phyloP scores from a whole-genome alignment of 2,888 invertebrate species.

The Chloroclystis v-ata region DNA sequence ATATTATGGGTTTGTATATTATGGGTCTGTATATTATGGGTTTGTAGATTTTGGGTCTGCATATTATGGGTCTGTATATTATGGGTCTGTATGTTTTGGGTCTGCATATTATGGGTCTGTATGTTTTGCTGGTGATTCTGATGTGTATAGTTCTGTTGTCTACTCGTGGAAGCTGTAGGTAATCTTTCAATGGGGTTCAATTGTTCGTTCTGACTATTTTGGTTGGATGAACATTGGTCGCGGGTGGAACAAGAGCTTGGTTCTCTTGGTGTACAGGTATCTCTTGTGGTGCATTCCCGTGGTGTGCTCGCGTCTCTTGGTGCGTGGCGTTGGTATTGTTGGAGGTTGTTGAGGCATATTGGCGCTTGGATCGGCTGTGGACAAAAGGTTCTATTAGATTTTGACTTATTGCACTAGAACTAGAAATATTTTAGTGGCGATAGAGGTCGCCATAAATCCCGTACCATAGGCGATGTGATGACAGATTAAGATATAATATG shows the following conservation, averaged over 20 bases:
- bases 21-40: not conserved
- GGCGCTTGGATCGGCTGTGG: constrained; percentile 69
- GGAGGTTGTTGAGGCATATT: constrained; percentile 54
- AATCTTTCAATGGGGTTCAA: constrained; percentile 40
- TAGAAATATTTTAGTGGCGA: no score
- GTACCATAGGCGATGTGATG: no score
- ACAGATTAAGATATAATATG: no score
- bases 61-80: not conserved
- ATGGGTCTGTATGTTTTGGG: not conserved
- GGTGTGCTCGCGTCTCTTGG: no score
- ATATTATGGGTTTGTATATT: not conserved
- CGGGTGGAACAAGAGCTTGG: constrained; percentile 35
- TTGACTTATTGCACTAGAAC: not conserved
- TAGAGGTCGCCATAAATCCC: no score
- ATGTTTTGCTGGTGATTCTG: not conserved
- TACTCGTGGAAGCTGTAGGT: constrained; percentile 7
- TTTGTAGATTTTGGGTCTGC: not conserved
- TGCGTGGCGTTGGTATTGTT: constrained; percentile 34
- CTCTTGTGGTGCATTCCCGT: no score
- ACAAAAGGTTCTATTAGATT: constrained; percentile 8
- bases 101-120: not conserved
- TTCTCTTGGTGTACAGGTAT: constrained; percentile 7
- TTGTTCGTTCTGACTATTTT: constrained; percentile 65
- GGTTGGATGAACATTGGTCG: constrained; percentile 54
- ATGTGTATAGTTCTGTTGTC: constrained; percentile 1